Conservation (phyloP, 2,797 vertebrate species). For the Clarias laeviceps region DNA sequence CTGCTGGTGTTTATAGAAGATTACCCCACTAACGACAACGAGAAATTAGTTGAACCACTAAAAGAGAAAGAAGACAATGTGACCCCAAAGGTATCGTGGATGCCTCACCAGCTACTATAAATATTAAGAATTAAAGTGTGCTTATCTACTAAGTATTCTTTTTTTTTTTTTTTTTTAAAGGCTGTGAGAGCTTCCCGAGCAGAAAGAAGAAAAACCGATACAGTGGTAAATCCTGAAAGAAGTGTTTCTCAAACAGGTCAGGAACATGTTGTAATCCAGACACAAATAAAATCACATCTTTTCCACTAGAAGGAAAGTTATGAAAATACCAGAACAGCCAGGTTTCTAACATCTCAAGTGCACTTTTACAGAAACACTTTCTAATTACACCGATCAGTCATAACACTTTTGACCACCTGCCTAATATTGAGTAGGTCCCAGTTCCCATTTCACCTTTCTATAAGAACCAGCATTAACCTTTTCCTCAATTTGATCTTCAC, state of each 20-base stretch:
- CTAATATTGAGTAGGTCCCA: no score
- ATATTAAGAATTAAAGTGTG: not conserved
- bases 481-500: no score
- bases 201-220: conserved; percentile 69
- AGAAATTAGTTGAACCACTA: not conserved
- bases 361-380: not conserved
- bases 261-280: conserved; percentile 41
- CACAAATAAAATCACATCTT: not conserved
- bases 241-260: conserved; percentile 64
- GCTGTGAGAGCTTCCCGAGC: conserved; percentile 41
- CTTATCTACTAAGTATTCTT: conserved; percentile 10
- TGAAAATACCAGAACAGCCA: not conserved
- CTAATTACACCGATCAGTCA: not conserved
- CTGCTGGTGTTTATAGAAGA: conserved; percentile 27
- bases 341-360: not conserved
- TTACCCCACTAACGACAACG: conserved; percentile 14
- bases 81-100: conserved; percentile 59
- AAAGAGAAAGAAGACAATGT: conserved; percentile 53
- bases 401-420: no score
- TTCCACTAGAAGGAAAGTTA: not conserved
- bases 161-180: conserved; percentile 49
- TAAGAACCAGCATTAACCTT: no score
- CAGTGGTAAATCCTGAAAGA: conserved; percentile 67
- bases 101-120: not conserved
- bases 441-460: no score